Evolutionary conservation across 2,888 invertebrate species (phyloP), one percentile per base, ranked within the genome.

Genomic region (Chironomus riparius): DNA sequence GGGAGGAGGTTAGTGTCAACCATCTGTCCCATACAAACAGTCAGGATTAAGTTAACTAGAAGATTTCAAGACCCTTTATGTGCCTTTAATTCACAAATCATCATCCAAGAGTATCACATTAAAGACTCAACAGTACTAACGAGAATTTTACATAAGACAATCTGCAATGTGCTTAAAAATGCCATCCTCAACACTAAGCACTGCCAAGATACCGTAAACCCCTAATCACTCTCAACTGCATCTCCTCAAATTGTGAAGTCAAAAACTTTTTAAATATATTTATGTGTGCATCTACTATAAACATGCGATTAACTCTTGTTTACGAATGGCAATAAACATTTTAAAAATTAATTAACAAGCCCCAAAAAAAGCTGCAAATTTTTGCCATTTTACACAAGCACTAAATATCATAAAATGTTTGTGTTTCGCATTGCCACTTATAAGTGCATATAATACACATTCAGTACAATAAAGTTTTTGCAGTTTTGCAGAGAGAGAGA

Each of bases 271-370:
- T 28, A 15, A 50, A 18, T 56, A 56, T 56, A 56, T 18, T 56
- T 56, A 56, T 18, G 56, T 56, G 56, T 56, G 56, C 38, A 38
- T 38, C 38, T 38, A 38, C 38, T 38, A 38, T 56, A 56, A 15
- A 56, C 56, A 56, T 56, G 15, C 56, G 56, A 56, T 56, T 56
- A 56, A 56, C 56, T 56, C 56, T 56, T 56, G 56, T 56, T 56
- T 56, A 56, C 56, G 65, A 50, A 71, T 24, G 28, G 56, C 71
- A 50, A 71, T 71, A 71, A 71, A 71, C 71, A 71, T 68, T 71
- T 71, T 71, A 71, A 71, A 71, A 71, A 71, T 56, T 71, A 71
- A 71, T 71, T 71, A 71, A 56, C 71, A 71, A 71, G 12, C 56
- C 50, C 48, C 50, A 48, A 47, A 50, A n/a, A 47, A 70, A 56